Conservation (phyloP, 2,888 invertebrate species). For the Yponomeuta cagnagella region DNA sequence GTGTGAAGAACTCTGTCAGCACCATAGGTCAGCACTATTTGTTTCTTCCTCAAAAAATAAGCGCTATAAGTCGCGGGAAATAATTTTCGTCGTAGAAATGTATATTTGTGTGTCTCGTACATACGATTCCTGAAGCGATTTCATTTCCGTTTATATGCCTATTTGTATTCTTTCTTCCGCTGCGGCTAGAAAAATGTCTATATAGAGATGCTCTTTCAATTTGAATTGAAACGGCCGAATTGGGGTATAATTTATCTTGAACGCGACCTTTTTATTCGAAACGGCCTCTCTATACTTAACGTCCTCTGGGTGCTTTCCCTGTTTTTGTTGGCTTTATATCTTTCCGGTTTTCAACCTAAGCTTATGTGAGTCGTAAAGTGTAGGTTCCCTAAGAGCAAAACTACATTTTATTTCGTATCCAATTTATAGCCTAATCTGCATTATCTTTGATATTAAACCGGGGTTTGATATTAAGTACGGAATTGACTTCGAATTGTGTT, state of each 20-base stretch:
- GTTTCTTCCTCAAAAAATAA: background rate
- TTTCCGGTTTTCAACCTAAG: slow-evolving; percentile 21
- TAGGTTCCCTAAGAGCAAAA: slow-evolving; percentile 3
- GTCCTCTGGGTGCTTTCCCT: slow-evolving; percentile 40
- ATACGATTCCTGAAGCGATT: slow-evolving; percentile 62
- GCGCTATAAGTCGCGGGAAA: background rate
- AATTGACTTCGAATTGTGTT: background rate
- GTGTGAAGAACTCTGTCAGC: background rate
- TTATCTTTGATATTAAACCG: slow-evolving; percentile 2
- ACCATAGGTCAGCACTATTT: background rate
- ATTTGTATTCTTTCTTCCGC: slow-evolving; percentile 66
- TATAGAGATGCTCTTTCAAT: slow-evolving; percentile 68
- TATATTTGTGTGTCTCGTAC: slow-evolving; percentile 44
- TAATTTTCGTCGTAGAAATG: slow-evolving; percentile 39
- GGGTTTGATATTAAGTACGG: background rate
- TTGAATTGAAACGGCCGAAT: slow-evolving; percentile 70
- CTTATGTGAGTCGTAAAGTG: slow-evolving; percentile 21
- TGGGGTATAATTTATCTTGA: slow-evolving; percentile 66
- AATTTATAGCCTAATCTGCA: background rate
- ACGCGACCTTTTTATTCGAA: slow-evolving; percentile 58
- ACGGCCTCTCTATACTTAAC: slow-evolving; percentile 47
- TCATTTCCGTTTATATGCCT: slow-evolving; percentile 66
- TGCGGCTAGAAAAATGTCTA: slow-evolving; percentile 67
- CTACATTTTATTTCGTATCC: background rate
- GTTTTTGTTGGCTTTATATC: slow-evolving; percentile 31